Base-by-base conservation (phyloP, 2,797 vertebrate species). In the Diplodus puntazzo region DNA sequence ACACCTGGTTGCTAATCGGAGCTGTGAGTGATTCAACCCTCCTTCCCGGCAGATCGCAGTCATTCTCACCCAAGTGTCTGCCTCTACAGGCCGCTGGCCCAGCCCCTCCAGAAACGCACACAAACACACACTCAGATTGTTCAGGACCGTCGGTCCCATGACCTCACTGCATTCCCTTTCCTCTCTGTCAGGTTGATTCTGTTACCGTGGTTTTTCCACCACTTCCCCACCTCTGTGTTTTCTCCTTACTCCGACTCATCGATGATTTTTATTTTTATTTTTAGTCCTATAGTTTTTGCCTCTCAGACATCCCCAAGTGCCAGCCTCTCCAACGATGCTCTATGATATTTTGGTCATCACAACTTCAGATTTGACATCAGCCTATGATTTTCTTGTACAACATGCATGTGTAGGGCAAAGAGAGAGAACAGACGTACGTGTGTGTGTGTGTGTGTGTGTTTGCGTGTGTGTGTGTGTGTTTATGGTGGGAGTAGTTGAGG, bases 171-270 rank as follows among this genome's bases (percentile, higher is more conserved):
- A 94, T 90, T 92, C 90, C 88, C 79, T 39, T 73, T 87, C 80
- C 83, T 87, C 83, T 91, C 87, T 88, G 92, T 93, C 91, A 92
- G 92, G 92, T 93, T 94, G 88, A 92, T 86, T 92, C 89, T 90
- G 92, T 92, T 94, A 87, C 92, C 90, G 87, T 91, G 91, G 86
- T 92, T 93, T 92, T 93, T 93, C 90, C 92, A 60, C 81, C 92
- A 60, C 81, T 71, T 80, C 82, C 82, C 80, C 61, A 61, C 71
- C 82, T 49, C 69, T 12, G 27, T 80, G 77, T 86, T 77, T 77
- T 87, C 82, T 60, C 21, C 81, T 86, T 85, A 48, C 45, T 78
- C 76, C 34, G 67, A 78, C 78, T 62, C 68, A 59, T 75, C 67
- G 59, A 53, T 67, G 50, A 75, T 39, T 67, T 25, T 25, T 25